Base-by-base conservation (phyloP, 2,113 vertebrate genomes). In the Gadus chalcogrammus region DNA sequence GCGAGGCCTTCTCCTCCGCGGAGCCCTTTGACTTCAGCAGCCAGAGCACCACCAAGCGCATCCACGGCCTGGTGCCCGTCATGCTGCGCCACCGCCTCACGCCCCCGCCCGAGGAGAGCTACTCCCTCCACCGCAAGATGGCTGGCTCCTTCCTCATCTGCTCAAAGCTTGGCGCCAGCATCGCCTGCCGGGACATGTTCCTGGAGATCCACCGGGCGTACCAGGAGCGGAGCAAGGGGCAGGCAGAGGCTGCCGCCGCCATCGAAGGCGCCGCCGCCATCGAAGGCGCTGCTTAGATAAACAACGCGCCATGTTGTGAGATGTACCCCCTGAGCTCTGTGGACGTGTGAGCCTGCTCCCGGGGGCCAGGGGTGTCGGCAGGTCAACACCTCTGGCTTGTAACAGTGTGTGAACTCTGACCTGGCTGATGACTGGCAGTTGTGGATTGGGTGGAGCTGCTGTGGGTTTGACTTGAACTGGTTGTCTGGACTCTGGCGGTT, bases 91-190 rank as follows among this genome's bases (percentile, higher is more conserved):
- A 96, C 85, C 92, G 95, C 1, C 93, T 97, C 64, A 87, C 93
- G 0, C 95, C 95, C 0, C 95, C 95, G 0, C 95, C 95, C 0
- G 94, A 96, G 69, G 95, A 97, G 87, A 88, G 91, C n/a, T 97
- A 97, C 64, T 94, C 95, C 4, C 90, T 97, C 48, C 95, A 96
- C 79, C 93, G 95, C 65, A 96, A 97, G 83, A 93, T 97, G 92
- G 94, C 95, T 0, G 95, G 95, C 76, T 93, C 94, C 70, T 97
- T 97, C 89, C 94, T 97, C 80, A 94, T 95, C 87, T 97, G 95
- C 69, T 88, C 95, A 84, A 95, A 91, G 11, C 93, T 97, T 4
- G 85, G 84, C 0, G 95, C 95, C 0, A 15, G 59, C 59, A 91
- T 97, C 11, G 1, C 86, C 7, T 97, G 95, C 90, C 85, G 56